Percentiles rank a stretch among this genome's conserved stretches.
Conservation (phyloP, 2,113 vertebrate genomes). For the Proterorhinus semilunaris region DNA sequence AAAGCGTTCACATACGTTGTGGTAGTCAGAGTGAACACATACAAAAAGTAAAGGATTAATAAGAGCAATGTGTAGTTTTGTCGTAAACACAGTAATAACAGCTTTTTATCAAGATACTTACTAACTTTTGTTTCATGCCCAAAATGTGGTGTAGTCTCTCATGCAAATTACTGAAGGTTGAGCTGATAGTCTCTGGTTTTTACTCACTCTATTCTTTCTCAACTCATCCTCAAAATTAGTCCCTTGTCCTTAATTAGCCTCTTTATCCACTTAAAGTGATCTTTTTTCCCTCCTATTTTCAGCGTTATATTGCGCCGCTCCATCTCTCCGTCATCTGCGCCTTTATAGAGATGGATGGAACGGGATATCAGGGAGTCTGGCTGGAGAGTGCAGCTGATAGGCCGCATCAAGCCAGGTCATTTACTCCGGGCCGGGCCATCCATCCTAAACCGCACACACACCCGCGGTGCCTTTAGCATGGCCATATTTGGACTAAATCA, state of each 20-base stretch:
- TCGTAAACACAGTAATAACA: too few relatives aligned
- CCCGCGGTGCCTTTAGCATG: constrained; percentile 22
- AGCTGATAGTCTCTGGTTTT: constrained; percentile 51
- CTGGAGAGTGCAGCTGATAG: constrained; percentile 66
- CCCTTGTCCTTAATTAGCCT: constrained; percentile 60
- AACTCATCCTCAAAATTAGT: constrained; percentile 11
- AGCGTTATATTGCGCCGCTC: constrained; percentile 26
- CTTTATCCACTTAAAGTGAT: constrained; percentile 45
- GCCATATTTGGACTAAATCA: constrained; percentile 54
- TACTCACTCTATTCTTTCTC: constrained; percentile 38
- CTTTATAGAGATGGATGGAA: constrained; percentile 70
- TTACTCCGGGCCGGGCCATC: constrained; percentile 60
- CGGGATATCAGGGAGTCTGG: constrained; percentile 56
- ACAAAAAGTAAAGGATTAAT: too few relatives aligned
- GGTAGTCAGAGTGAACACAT: not conserved
- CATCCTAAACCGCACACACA: constrained; percentile 51
- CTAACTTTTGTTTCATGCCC: not conserved
- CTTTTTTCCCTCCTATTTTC: constrained; percentile 4
- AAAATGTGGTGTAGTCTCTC: constrained; percentile 31
- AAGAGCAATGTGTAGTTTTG: not conserved
- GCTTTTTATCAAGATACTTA: not conserved
- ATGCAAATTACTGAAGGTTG: constrained; percentile 43
- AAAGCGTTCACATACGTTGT: too few relatives aligned
- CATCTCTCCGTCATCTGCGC: constrained; percentile 58
- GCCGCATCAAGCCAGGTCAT: constrained; percentile 69